Conservation (phyloP, 2,113 vertebrate species). For the Rhagologus leucostigma region DNA sequence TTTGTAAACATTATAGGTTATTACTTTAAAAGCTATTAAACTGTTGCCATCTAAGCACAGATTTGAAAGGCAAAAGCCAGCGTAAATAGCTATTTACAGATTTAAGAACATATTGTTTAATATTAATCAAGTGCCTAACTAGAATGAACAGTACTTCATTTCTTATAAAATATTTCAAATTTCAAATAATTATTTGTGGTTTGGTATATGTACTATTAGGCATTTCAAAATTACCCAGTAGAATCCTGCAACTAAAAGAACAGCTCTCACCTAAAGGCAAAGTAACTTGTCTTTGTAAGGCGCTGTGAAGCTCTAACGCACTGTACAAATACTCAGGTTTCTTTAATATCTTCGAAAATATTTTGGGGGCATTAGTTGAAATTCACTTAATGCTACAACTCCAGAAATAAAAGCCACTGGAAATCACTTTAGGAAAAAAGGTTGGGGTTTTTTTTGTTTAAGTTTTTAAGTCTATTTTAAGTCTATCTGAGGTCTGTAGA, state of each 20-base stretch:
- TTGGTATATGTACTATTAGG: conserved; percentile 61
- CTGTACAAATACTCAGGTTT: not conserved
- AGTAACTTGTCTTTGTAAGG: conserved; percentile 15
- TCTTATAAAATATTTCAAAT: conserved; percentile 66
- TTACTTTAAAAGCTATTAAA: conserved; percentile 68
- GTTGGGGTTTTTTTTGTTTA: not conserved
- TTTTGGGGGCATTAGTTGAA: conserved; percentile 41
- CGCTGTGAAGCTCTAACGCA: not conserved
- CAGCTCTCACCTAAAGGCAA: conserved; percentile 59
- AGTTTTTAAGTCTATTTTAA: not conserved
- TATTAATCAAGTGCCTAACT: conserved; percentile 49
- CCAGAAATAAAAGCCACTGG: conserved; percentile 57
- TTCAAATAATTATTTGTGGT: conserved; percentile 50
- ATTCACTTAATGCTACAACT: conserved; percentile 42
- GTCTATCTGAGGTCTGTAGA: conserved; percentile 51
- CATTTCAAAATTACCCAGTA: conserved; percentile 51
- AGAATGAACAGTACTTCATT: conserved; percentile 42
- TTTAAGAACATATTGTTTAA: conserved; percentile 54
- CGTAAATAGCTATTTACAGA: conserved; percentile 66
- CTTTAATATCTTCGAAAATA: not conserved
- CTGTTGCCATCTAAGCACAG: conserved; percentile 50
- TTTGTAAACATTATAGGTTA: conserved; percentile 68
- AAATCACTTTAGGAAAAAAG: conserved; percentile 42
- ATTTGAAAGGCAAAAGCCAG: conserved; percentile 61
- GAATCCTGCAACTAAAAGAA: not conserved